Evolutionary conservation across 1,140 invertebrate species (phyloP).

Genomic region (Aphelenchoides avenae): DNA sequence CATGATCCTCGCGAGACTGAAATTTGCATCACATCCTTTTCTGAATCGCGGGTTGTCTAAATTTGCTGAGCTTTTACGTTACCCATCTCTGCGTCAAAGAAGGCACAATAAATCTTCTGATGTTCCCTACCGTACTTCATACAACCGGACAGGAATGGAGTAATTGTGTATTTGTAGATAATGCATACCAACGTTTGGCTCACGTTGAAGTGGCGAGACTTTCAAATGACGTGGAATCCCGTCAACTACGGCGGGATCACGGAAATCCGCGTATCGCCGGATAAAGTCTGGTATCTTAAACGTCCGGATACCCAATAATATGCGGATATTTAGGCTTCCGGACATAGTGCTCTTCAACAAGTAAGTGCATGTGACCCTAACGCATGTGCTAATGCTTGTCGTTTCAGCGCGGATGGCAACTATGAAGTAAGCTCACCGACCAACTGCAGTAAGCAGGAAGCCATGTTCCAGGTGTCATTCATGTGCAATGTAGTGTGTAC

Average conservation of each 20-base stretch:
- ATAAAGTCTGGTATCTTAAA: slow-evolving; percentile 71
- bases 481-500: slow-evolving; percentile 92
- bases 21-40: not conserved
- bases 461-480: too few relatives aligned
- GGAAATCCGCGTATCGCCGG: slow-evolving; percentile 85
- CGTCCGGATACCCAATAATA: not conserved
- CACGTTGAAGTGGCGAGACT: slow-evolving; percentile 81
- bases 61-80: not conserved
- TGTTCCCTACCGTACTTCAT: too few relatives aligned
- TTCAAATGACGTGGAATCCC: slow-evolving; percentile 86
- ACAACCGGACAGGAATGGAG: not conserved
- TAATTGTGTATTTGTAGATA: slow-evolving; percentile 34
- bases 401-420: slow-evolving; percentile 82
- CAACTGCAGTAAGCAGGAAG: too few relatives aligned
- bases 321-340: slow-evolving; percentile 72
- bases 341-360: slow-evolving; percentile 99
- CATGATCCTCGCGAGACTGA: not conserved
- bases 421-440: too few relatives aligned
- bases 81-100: not conserved
- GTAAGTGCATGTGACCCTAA: slow-evolving; percentile 67
- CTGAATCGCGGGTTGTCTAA: too few relatives aligned
- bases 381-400: not conserved
- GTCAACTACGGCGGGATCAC: slow-evolving; percentile 94
- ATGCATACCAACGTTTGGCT: slow-evolving; percentile 60
- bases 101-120: too few relatives aligned